These are phyloP conservation scores for Teinopalpus imperialis DNA, from an alignment of 2,888 invertebrate genomes.

Conservation along the genomic window DNA sequence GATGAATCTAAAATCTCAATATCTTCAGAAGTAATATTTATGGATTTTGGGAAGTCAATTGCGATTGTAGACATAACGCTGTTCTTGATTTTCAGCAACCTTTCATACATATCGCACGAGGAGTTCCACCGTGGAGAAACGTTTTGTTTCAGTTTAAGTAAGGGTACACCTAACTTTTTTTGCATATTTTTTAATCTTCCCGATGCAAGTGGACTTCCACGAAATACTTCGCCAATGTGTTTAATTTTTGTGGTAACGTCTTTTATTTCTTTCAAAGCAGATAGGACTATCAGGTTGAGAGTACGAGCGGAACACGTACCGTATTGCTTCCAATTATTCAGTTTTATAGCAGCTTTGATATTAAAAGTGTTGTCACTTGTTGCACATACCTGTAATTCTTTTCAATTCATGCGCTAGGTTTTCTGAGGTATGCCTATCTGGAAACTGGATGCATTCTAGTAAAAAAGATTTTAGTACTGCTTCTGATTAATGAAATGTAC, in stretches of 20 bases:
- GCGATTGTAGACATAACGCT: slow-evolving; percentile 32
- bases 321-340: slow-evolving; percentile 13
- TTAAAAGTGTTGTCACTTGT: slow-evolving; percentile 26
- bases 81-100: slow-evolving; percentile 30
- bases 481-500: slow-evolving; percentile 9
- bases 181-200: slow-evolving; percentile 29
- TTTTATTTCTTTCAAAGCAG: neutral
- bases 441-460: slow-evolving; percentile 25
- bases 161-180: slow-evolving; percentile 27
- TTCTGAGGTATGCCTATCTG: slow-evolving; percentile 21
- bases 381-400: slow-evolving; percentile 7
- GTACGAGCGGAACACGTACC: slow-evolving; percentile 18
- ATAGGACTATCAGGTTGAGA: slow-evolving; percentile 18
- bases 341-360: slow-evolving; percentile 25
- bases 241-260: slow-evolving; percentile 7
- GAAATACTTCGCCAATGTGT: slow-evolving; percentile 29
- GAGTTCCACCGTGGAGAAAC: slow-evolving; percentile 35
- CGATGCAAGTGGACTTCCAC: slow-evolving; percentile 23
- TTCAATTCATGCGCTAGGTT: slow-evolving; percentile 22
- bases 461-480: slow-evolving; percentile 15
- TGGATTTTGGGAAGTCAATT: slow-evolving; percentile 24
- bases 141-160: slow-evolving; percentile 36
- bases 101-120: slow-evolving; percentile 29
- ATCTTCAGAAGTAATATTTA: no score
- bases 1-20: neutral